A percentile compares a stretch with the other conserved stretches of the same genome.
Evolutionary conservation across 1,140 invertebrate genomes (phyloP).

Genomic region (Polyergus mexicanus): DNA sequence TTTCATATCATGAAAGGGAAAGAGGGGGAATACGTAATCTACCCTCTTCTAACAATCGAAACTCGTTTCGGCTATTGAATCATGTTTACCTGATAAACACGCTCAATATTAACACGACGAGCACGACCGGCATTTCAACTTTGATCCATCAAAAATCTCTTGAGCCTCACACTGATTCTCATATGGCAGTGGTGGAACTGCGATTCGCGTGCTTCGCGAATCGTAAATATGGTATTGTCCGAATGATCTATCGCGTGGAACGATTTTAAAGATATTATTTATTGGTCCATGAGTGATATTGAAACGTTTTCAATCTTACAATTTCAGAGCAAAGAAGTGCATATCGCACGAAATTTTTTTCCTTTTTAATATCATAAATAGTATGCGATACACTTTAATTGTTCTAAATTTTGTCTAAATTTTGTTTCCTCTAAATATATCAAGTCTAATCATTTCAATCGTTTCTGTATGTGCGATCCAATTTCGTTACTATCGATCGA

Average conservation of each 20-base stretch:
- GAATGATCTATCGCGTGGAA: neutral
- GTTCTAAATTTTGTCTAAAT: neutral
- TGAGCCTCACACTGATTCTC: slow-evolving; percentile 22
- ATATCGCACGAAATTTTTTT: neutral
- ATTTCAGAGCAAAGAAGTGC: neutral
- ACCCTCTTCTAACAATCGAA: slow-evolving; percentile 24
- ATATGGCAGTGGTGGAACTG: slow-evolving; percentile 61
- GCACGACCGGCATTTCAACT: slow-evolving; percentile 34
- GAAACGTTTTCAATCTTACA: slow-evolving; percentile 33
- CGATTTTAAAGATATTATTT: slow-evolving; percentile 16
- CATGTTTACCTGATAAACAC: slow-evolving; percentile 80
- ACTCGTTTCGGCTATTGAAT: slow-evolving; percentile 75
- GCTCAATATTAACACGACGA: slow-evolving; percentile 74
- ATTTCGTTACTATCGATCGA: neutral
- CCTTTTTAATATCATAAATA: slow-evolving; percentile 2
- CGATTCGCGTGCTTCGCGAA: neutral
- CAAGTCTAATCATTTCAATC: neutral
- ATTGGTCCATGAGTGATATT: slow-evolving; percentile 29
- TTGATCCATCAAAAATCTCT: slow-evolving; percentile 44
- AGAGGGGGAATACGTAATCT: slow-evolving; percentile 20
- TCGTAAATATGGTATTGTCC: slow-evolving; percentile 12
- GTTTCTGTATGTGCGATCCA: neutral
- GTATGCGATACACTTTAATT: neutral
- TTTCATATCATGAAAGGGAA: slow-evolving; percentile 8
- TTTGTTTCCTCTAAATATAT: slow-evolving; percentile 7